Base-by-base conservation (phyloP, 2,113 vertebrate species). In the Gobius niger region DNA sequence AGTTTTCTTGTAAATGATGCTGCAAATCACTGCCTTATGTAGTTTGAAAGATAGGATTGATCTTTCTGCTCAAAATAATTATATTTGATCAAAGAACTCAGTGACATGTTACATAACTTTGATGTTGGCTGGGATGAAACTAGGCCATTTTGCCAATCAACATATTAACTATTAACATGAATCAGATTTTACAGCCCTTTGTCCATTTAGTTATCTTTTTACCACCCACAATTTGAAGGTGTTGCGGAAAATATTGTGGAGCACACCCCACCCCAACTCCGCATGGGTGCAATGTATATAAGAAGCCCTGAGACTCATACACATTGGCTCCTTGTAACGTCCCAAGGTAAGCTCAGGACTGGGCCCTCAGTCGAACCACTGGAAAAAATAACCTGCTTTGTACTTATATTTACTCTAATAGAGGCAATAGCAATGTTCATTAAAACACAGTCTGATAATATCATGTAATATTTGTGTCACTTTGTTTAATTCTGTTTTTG, bases 201-300 rank as follows among this genome's bases (percentile, higher is more conserved):
- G 57, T 72, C 52, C 19, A 52, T 62, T 65, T 12, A 63, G 61
- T 61, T 86, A 81, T 76, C 63, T 34, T 63, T n/a, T 63, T 24
- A 53, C 51, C 67, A 54, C 51, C 13, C 65, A 63, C n/a, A 69
- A 57, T 44, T 15, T 40, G 13, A 10, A 2, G 24, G 24, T 24
- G 24, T 24, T 2, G 3, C 3, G 24, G 24, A 24, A 24, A 24
- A 24, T 3, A 24, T 61, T 24, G 9, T 53, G 8, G 18, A 44
- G 56, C 7, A 34, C 8, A 10, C 47, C 42, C 50, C 15, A 50
- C 41, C 8, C 10, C 46, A 42, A 44, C 18, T 40, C 34, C 6
- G 16, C 7, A 63, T 0, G 0, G 4, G 44, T 40, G 13, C 8
- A 0, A n/a, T 70, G 66, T 62, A 67, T 71, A 81, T 40, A 74